phyloP scores from a whole-genome alignment of 2,797 vertebrate genomes.

The Synanceia verrucosa region DNA sequence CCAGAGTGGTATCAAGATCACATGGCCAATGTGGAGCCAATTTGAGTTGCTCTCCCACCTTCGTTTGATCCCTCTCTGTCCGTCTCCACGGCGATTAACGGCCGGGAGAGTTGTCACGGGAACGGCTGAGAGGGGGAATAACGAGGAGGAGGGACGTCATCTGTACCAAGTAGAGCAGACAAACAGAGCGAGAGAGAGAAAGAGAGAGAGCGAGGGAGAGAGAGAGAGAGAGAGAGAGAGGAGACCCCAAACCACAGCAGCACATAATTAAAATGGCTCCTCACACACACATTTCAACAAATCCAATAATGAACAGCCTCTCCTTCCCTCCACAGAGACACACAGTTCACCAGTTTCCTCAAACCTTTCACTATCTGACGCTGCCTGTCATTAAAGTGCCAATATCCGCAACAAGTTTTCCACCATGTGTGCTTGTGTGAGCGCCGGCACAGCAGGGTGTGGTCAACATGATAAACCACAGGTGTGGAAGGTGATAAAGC shows the following conservation, averaged over 20 bases:
- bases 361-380: conserved; percentile 57
- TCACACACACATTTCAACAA: conserved; percentile 72
- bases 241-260: conserved; percentile 73
- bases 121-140: conserved; percentile 65
- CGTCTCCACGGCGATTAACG: conserved; percentile 77
- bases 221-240: too few species aligned
- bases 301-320: conserved; percentile 73
- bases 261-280: conserved; percentile 77
- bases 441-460: neutral
- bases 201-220: neutral
- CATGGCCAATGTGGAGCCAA: conserved; percentile 62
- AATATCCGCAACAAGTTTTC: conserved; percentile 20
- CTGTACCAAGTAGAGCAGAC: conserved; percentile 49
- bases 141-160: conserved; percentile 65
- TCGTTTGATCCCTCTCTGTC: conserved; percentile 71
- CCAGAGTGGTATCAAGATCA: conserved; percentile 42
- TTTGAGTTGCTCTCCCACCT: conserved; percentile 65
- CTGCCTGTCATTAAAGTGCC: conserved; percentile 46
- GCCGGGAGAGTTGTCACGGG: conserved; percentile 72
- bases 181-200: conserved; percentile 22
- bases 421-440: neutral
- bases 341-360: conserved; percentile 59
- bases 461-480: too few species aligned
- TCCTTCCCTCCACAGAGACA: conserved; percentile 55
- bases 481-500: conserved; percentile 7